phyloP scores from a whole-genome alignment of 1,140 invertebrate genomes.

The Ceratina calcarata region DNA sequence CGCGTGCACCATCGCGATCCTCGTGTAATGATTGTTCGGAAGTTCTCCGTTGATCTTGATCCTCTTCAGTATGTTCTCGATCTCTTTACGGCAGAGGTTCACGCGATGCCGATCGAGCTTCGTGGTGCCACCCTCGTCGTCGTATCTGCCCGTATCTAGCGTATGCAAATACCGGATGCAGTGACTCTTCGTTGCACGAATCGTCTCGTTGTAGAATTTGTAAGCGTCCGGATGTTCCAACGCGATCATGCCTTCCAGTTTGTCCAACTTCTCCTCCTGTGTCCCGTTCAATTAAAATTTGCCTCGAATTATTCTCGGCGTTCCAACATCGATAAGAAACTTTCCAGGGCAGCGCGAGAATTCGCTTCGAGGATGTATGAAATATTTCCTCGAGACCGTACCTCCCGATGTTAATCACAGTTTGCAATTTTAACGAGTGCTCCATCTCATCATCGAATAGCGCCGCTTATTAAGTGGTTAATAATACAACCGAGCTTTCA shows the following conservation, averaged over 20 bases:
- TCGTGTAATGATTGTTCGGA: conserved; percentile 70
- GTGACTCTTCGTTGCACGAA: conserved; percentile 62
- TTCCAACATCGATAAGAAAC: background rate
- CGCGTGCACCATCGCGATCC: conserved; percentile 74
- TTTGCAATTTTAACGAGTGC: background rate
- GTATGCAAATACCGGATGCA: conserved; percentile 70
- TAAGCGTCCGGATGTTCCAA: conserved; percentile 60
- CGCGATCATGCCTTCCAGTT: conserved; percentile 68
- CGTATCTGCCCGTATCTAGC: conserved; percentile 62
- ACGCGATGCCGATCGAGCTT: conserved; percentile 73
- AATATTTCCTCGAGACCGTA: conserved; percentile 21
- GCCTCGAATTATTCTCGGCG: background rate
- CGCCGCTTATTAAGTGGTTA: background rate
- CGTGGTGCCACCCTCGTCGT: conserved; percentile 70
- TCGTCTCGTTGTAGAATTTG: conserved; percentile 70
- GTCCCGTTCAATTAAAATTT: conserved; percentile 40
- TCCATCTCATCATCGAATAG: background rate
- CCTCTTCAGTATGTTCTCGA: conserved; percentile 70
- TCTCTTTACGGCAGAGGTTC: conserved; percentile 68
- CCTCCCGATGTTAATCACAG: background rate
- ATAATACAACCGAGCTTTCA: background rate
- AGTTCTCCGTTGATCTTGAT: conserved; percentile 74
- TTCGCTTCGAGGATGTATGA: background rate
- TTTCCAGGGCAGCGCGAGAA: background rate
- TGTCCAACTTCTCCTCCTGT: conserved; percentile 69